Evolutionary conservation across 2,888 invertebrate species (phyloP).

Genomic region (Dascillus cervinus): DNA sequence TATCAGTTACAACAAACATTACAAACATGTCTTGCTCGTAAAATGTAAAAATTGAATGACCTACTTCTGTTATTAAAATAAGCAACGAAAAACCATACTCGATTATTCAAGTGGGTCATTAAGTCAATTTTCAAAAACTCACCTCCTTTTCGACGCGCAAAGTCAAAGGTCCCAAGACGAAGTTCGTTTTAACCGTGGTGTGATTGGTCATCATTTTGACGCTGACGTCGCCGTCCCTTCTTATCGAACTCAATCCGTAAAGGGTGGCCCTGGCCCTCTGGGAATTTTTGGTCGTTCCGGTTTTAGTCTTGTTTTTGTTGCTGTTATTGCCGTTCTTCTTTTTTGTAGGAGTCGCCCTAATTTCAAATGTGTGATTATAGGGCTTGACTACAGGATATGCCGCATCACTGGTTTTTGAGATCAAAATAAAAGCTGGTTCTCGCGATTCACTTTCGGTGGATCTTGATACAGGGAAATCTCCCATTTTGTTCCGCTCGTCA

Average conservation of each 20-base stretch:
- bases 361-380: constrained; percentile 16
- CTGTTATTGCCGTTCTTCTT: constrained; percentile 22
- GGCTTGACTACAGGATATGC: constrained; percentile 2
- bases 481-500: constrained; percentile 34
- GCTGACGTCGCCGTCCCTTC: constrained; percentile 71
- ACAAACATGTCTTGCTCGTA: too few relatives aligned
- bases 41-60: too few relatives aligned
- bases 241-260: constrained; percentile 71
- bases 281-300: constrained; percentile 43
- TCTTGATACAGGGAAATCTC: constrained; percentile 33
- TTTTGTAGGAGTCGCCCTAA: constrained; percentile 22
- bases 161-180: constrained; percentile 70
- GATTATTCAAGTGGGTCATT: too few relatives aligned
- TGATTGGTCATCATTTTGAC: constrained; percentile 73
- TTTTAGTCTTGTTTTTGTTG: constrained; percentile 41
- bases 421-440: constrained; percentile 36
- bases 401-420: constrained; percentile 31
- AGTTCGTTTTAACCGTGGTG: constrained; percentile 76
- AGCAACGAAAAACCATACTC: too few relatives aligned
- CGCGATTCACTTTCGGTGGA: constrained; percentile 29
- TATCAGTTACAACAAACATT: too few relatives aligned
- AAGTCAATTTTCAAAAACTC: constrained; percentile 14
- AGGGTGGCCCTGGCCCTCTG: constrained; percentile 69
- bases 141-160: constrained; percentile 73
- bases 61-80: too few relatives aligned